Percentiles rank a stretch among this genome's conserved stretches.
phyloP scores from a whole-genome alignment of 1,140 invertebrate genomes.

The Littorina saxatilis region DNA sequence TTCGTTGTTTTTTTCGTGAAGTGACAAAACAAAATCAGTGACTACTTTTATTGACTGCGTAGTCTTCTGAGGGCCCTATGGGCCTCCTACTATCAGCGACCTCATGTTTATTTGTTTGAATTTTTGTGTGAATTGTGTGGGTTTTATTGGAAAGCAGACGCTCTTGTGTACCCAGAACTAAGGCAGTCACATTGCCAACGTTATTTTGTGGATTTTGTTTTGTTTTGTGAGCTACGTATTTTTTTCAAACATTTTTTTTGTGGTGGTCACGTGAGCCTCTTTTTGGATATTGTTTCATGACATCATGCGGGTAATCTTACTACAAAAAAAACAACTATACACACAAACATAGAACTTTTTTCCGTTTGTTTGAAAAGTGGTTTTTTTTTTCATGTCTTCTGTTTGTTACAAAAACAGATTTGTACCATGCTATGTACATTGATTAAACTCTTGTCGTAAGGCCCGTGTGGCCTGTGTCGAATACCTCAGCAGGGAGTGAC shows the following conservation, averaged over 20 bases:
- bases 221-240: neutral
- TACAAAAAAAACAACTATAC: constrained; percentile 26
- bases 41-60: too few relatives aligned
- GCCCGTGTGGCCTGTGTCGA: constrained; percentile 1
- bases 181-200: too few relatives aligned
- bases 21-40: too few relatives aligned
- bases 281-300: constrained; percentile 9
- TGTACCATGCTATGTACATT: too few relatives aligned
- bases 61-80: too few relatives aligned
- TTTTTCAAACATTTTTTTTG: neutral
- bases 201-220: too few relatives aligned
- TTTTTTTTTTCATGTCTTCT: neutral
- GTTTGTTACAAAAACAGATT: too few relatives aligned
- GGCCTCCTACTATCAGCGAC: too few relatives aligned
- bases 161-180: too few relatives aligned
- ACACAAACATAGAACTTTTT: constrained; percentile 16
- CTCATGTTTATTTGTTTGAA: too few relatives aligned
- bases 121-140: neutral
- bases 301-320: constrained; percentile 22
- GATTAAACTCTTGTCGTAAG: neutral
- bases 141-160: neutral
- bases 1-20: too few relatives aligned
- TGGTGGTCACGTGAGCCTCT: neutral
- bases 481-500: constrained; percentile 22
- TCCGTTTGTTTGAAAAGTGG: neutral